These are phyloP conservation scores for Macrostomum lignano DNA, from an alignment of 1,140 invertebrate species.

Conservation along the genomic window DNA sequence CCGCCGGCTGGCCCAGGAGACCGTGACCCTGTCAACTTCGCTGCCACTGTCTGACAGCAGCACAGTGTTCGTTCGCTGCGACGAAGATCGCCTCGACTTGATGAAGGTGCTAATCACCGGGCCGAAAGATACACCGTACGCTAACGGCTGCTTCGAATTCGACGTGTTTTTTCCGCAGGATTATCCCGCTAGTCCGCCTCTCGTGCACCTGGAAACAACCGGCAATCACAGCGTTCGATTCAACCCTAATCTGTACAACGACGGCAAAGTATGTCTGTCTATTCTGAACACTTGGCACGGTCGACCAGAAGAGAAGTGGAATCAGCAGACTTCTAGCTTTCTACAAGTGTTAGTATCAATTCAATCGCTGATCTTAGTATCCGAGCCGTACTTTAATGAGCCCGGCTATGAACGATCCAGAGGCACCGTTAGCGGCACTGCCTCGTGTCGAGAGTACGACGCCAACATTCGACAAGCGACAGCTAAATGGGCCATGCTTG, in stretches of 20 bases:
- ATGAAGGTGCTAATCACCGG: conserved; percentile 74
- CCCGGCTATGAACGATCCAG: conserved; percentile 73
- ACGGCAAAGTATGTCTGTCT: conserved; percentile 79
- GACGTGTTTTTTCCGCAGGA: conserved; percentile 31
- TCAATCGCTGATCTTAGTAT: conserved; percentile 70
- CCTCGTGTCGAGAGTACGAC: conserved; percentile 61
- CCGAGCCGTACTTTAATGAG: conserved; percentile 91
- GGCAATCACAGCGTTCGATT: conserved; percentile 69
- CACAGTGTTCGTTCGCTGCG: conserved; percentile 75
- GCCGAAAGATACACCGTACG: conserved; percentile 29
- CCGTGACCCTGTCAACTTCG: conserved; percentile 68
- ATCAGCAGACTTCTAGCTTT: conserved; percentile 76
- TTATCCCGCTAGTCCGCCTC: conserved; percentile 30
- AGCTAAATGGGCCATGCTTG: conserved; percentile 76
- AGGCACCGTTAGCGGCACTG: conserved; percentile 54
- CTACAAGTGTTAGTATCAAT: conserved; percentile 73
- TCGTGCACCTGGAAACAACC: conserved; percentile 71
- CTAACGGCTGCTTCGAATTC: conserved; percentile 31
- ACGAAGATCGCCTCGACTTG: conserved; percentile 62
- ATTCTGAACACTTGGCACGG: conserved; percentile 91
- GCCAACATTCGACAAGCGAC: conserved; percentile 77
- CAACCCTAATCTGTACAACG: conserved; percentile 86
- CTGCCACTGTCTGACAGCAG: conserved; percentile 69
- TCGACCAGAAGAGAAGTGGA: conserved; percentile 91
- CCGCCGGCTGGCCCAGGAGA: conserved; percentile 70